Base-by-base conservation (phyloP, 2,888 invertebrate genomes). In the Villa cingulata region DNA sequence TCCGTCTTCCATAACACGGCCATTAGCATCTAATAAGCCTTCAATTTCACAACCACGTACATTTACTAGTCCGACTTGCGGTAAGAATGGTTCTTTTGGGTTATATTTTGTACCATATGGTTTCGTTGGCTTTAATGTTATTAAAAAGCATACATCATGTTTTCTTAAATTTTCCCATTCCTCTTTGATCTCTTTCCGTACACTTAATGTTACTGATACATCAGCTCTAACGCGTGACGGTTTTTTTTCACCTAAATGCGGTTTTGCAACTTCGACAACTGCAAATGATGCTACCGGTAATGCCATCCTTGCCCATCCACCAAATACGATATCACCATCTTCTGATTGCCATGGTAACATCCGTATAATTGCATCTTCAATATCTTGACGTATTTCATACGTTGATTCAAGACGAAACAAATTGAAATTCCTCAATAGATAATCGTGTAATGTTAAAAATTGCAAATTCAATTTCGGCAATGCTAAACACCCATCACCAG, bases 301-400 rank as follows among this genome's bases (percentile, higher is more conserved):
- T 0, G 97, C 97, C 97, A 98, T 98, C 52, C 97, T 76, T 0
- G 97, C 96, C 97, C 98, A 98, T 2, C 98, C 98, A 15, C 95
- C 95, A 71, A 94, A 99, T 59, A 87, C 84, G 1, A 84, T 80
- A 45, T 77, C 79, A 1, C 76, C 81, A 63, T 92, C 90, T 73
- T 95, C 96, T 1, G 91, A 74, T 64, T 78, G 77, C 90, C 96
- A 96, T 45, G 98, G 98, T 59, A 94, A 84, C 65, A 98, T 75
- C 58, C 97, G 80, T 63, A 89, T 89, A 0, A 98, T 84, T 6
- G 92, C 87, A 72, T 97, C 96, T 72, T 98, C 97, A 50, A 99
- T 88, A 61, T 99, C 97, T 70, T 97, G 96, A 3, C 97, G 78
- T 56, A 98, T 97, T 76, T 98, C 97, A 74, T 94, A 90, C 90